Base-by-base conservation (phyloP, 2,797 vertebrate species). In the Loris lydekkerianus region DNA sequence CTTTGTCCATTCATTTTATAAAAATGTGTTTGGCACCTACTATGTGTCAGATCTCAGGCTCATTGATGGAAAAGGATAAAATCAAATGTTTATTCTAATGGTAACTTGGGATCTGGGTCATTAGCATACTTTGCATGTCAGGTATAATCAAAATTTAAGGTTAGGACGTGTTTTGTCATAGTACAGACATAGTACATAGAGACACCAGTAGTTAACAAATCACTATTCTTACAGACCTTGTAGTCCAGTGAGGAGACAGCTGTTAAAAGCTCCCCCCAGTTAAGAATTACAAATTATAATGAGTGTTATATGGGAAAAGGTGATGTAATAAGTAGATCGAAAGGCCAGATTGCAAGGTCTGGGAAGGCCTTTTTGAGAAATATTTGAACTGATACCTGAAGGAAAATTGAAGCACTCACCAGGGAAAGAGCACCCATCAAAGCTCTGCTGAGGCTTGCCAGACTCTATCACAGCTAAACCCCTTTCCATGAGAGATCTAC, bases 1-100 rank as follows among this genome's bases (percentile, higher is more conserved):
- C 56, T 95, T 86, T 89, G 37, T 72, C 37, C n/a, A 61, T 78
- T 46, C 17, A 58, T 80, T 90, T 21, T 84, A 67, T 18, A 91
- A 21, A 80, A 61, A 61, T 75, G 15, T 46, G 8, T 73, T 67
- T 70, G 78, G 31, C 6, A 77, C 11, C 27, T 73, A 40, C 34
- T 53, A 1, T 56, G 37, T 86, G 67, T 84, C n/a, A 58, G 61
- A 86, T 2, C n/a, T 58, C 58, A 37, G 43, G 61, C 46, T 92
- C 37, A 60, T 3, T 90, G 78, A 46, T n/a, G 14, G 21, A 77
- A 89, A 89, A 86, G 60, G 40, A 95, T 89, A 58, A n/a, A 67
- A 91, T 70, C 10, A 73, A 78, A 63, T 31, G 23, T 70, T 84
- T 82, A 72, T 18, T 80, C 40, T 89, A 67, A 61, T 46, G 7